Conservation (phyloP, 1,140 invertebrate species). For the Rhagoletis zephyria region DNA sequence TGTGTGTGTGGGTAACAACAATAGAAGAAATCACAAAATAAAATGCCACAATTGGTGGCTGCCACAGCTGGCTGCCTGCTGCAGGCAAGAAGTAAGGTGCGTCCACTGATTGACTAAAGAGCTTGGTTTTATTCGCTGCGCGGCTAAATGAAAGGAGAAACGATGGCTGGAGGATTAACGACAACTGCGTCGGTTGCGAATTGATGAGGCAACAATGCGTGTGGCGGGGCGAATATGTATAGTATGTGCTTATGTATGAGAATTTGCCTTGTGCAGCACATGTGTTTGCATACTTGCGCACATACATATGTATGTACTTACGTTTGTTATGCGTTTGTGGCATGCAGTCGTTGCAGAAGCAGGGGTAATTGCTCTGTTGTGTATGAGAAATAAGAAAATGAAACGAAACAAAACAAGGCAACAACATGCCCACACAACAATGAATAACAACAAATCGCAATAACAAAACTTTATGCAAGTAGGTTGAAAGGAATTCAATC, state of each 20-base stretch:
- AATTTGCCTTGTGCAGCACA: not conserved
- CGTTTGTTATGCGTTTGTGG: not conserved
- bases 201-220: not conserved
- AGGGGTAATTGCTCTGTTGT: constrained; percentile 50
- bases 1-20: not conserved
- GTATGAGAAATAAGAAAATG: constrained; percentile 25
- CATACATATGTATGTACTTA: not conserved
- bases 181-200: not conserved
- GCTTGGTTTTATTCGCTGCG: not conserved
- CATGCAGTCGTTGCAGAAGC: not conserved
- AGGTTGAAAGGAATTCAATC: constrained; percentile 16
- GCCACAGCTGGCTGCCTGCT: constrained; percentile 9
- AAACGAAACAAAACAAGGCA: constrained; percentile 31
- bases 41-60: constrained; percentile 49
- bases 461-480: not conserved
- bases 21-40: constrained; percentile 30
- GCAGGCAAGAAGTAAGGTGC: constrained; percentile 25
- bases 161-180: not conserved
- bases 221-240: not conserved
- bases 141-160: not conserved
- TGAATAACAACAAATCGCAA: constrained; percentile 44
- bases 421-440: constrained; percentile 40
- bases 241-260: not conserved
- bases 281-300: not conserved
- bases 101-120: constrained; percentile 45